phyloP scores from a whole-genome alignment of 2,888 invertebrate species.

The Chirona hameri region DNA sequence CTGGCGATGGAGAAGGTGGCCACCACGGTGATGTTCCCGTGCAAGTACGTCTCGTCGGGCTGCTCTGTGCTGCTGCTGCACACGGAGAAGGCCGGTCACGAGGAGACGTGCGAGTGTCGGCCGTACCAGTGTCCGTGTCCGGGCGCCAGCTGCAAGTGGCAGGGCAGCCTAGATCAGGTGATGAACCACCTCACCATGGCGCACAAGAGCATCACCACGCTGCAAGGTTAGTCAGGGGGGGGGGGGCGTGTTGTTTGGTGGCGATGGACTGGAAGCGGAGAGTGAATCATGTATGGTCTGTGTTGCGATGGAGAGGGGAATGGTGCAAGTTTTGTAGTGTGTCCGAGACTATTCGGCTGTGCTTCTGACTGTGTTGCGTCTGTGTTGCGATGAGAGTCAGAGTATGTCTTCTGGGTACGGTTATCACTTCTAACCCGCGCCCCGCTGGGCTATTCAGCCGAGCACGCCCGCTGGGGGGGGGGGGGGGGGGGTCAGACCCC shows the following conservation, averaged over 20 bases:
- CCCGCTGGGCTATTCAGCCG: no score
- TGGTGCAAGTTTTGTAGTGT: no score
- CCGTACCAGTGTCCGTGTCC: slow-evolving; percentile 99
- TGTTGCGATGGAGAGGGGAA: no score
- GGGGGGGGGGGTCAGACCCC: no score
- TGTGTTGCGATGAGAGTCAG: no score
- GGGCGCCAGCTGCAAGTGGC: slow-evolving; percentile 99
- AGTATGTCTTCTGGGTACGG: no score
- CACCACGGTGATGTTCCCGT: slow-evolving; percentile 96
- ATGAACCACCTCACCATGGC: slow-evolving; percentile 97
- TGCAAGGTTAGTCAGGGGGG: slow-evolving; percentile 64
- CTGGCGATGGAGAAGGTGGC: slow-evolving; percentile 99
- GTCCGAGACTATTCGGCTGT: no score
- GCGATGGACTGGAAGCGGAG: no score
- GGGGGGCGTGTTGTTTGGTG: not conserved
- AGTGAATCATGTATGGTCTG: no score
- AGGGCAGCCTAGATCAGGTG: slow-evolving; percentile 94
- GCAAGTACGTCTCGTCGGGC: slow-evolving; percentile 95
- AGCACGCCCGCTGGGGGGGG: no score
- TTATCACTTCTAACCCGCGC: no score
- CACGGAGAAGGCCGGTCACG: slow-evolving; percentile 98
- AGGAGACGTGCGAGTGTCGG: slow-evolving; percentile 96
- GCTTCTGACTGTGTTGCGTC: no score
- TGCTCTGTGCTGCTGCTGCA: slow-evolving; percentile 87
- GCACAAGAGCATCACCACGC: slow-evolving; percentile 96